Base-by-base conservation (phyloP, 2,797 vertebrate genomes). In the Leptodactylus fallax region DNA sequence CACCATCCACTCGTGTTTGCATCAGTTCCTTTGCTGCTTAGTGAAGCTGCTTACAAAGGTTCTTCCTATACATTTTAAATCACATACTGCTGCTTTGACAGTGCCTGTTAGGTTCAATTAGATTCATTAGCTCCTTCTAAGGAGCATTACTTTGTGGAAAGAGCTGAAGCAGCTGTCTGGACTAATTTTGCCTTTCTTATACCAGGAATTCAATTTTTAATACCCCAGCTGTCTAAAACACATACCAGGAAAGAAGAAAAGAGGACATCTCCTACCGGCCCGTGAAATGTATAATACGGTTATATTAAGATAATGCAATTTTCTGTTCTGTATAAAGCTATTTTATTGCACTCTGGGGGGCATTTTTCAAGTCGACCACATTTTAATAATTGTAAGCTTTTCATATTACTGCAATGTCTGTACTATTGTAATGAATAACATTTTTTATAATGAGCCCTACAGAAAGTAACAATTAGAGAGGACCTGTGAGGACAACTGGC, bases 101-200 rank as follows among this genome's bases (percentile, higher is more conserved):
- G 88, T n/a, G 85, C 85, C 84, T 93, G 89, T 80, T 92, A 78
- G 86, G 91, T 92, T 93, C 91, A 89, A 93, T 93, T 92, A 93
- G 88, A 92, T 92, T 92, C 91, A 92, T 93, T 93, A 92, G 79
- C 85, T 81, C 91, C 90, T 93, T 92, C 91, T 93, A 87, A 93
- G 93, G 82, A 92, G 83, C 85, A 25, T 79, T 88, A 78, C 89
- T 93, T 82, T 86, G 60, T 84, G 87, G 88, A 93, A 93, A 91
- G 71, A 84, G 80, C 90, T 93, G 89, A 90, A 93, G 91, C 90
- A 93, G 87, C 89, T 92, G 87, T 87, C 90, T 87, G 90, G 65
- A 91, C 88, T 92, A 91, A 93, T 94, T 93, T 92, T 91, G 89
- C 87, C 90, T 93, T 93, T 90, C 90, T 90, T 94, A 93, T 93